Base-by-base conservation (phyloP, 1,140 invertebrate species). In the Myzus persicae region DNA sequence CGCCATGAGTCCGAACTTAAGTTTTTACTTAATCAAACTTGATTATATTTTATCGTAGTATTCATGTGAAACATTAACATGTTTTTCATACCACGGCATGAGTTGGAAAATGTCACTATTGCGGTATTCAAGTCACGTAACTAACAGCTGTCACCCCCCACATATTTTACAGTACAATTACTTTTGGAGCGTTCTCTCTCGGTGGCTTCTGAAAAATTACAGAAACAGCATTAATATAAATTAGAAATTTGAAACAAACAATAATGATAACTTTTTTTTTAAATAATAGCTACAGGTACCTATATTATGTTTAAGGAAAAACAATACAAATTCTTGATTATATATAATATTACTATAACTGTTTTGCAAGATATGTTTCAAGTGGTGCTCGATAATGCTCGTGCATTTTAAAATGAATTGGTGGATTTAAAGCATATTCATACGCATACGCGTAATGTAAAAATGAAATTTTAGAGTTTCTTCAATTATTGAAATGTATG, bases 41-140 rank as follows among this genome's bases (percentile, higher is more conserved):
- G 44, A 88, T 31, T 87, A n/a, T 88, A 84, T 26, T 46, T 24
- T 48, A 88, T 48, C 44, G 44, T 88, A 40, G 51, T 42, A 36
- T 90, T 42, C 38, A 40, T 59, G 89, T 67, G 54, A 90, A 82
- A 82, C 42, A 46, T 82, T 44, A 48, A 82, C 44, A 82, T 82
- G 76, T 48, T 82, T 91, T 82, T 81, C 54, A 82, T 91, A 0
- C 36, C 44, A 42, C 2, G 14, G 42, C 26, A 91, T 22, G 24
- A 82, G 42, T 91, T 91, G 8, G 31, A 81, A 91, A 81, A 91
- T 81, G 54, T n/a, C 26, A n/a, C 40, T 36, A 38, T 38, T 84
- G 11, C 24, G 36, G n/a, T 93, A 93, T 93, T 93, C 46, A 24
- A 31, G 81, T 84, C 81, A 93, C 76, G 81, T 93, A 93, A 85